Evolutionary conservation across 2,888 invertebrate species (phyloP).

Genomic region (Pyrrhosoma nymphula): DNA sequence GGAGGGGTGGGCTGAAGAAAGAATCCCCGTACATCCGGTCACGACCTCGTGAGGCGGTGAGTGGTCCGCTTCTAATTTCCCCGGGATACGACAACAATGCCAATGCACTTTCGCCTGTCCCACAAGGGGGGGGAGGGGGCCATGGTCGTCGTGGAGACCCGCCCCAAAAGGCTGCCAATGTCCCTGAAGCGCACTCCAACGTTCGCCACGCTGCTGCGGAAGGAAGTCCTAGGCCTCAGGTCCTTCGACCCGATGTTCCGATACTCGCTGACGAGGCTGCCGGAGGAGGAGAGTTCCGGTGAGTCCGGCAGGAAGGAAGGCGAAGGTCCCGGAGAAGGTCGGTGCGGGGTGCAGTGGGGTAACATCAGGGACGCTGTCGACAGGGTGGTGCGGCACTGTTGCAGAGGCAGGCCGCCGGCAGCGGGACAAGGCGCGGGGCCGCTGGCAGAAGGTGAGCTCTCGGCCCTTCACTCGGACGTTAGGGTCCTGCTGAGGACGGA

Average conservation of each 20-base stretch:
- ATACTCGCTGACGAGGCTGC: constrained; percentile 70
- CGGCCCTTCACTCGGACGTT: constrained; percentile 70
- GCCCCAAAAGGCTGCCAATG: not conserved
- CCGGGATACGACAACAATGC: not conserved
- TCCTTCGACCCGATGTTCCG: constrained; percentile 69
- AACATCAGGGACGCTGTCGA: constrained; percentile 41
- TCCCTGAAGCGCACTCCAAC: constrained; percentile 69
- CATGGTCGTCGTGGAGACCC: not conserved
- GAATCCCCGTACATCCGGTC: not conserved
- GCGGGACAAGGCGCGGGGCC: not conserved
- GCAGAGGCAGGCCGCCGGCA: not conserved
- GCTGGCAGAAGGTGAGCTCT: constrained; percentile 68
- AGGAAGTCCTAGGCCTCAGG: constrained; percentile 65
- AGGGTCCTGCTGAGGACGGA: constrained; percentile 70
- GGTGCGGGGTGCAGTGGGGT: constrained; percentile 31
- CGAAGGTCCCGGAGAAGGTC: not conserved
- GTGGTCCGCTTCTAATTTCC: not conserved
- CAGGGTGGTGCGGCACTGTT: constrained; percentile 25
- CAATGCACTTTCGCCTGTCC: not conserved
- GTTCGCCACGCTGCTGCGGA: constrained; percentile 68
- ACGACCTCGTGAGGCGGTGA: not conserved
- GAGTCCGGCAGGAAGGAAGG: not conserved
- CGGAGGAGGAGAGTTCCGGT: constrained; percentile 52
- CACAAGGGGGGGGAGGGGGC: not conserved
- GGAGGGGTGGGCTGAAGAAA: not conserved